phyloP scores from a whole-genome alignment of 2,113 vertebrate species.

The Silurus meridionalis region DNA sequence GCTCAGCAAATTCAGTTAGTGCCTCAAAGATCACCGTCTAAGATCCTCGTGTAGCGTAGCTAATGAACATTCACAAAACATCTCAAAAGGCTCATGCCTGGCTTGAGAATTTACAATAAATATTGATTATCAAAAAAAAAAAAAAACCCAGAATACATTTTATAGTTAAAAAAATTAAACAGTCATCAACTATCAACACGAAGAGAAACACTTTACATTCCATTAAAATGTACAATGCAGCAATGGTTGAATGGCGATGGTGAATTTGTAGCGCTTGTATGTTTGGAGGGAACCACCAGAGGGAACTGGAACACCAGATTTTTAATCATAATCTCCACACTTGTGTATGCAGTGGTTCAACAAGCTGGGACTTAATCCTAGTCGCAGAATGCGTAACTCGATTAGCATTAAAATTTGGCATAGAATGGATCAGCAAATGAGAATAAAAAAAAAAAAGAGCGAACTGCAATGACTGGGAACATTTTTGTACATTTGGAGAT shows the following conservation, averaged over 20 bases:
- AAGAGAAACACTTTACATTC: constrained; percentile 76
- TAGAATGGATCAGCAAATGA: neutral
- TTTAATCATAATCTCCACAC: constrained; percentile 46
- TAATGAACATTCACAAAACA: constrained; percentile 53
- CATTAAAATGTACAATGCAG: constrained; percentile 77
- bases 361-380: constrained; percentile 46
- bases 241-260: constrained; percentile 71
- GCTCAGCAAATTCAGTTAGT: constrained; percentile 1
- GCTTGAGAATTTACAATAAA: constrained; percentile 72
- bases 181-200: constrained; percentile 65
- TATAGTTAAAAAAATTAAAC: constrained; percentile 57
- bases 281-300: constrained; percentile 36
- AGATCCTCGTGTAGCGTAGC: constrained; percentile 35
- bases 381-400: constrained; percentile 35
- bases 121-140: constrained; percentile 67
- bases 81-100: constrained; percentile 36
- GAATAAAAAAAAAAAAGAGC: constrained; percentile 14
- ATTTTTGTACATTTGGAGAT: constrained; percentile 1
- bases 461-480: constrained; percentile 1
- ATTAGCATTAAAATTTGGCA: constrained; percentile 49
- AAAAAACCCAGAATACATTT: constrained; percentile 43
- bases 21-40: neutral
- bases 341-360: constrained; percentile 56
- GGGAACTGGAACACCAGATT: constrained; percentile 43
- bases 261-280: constrained; percentile 61